Conservation (phyloP, 2,797 vertebrate genomes). For the Tinamus major region DNA sequence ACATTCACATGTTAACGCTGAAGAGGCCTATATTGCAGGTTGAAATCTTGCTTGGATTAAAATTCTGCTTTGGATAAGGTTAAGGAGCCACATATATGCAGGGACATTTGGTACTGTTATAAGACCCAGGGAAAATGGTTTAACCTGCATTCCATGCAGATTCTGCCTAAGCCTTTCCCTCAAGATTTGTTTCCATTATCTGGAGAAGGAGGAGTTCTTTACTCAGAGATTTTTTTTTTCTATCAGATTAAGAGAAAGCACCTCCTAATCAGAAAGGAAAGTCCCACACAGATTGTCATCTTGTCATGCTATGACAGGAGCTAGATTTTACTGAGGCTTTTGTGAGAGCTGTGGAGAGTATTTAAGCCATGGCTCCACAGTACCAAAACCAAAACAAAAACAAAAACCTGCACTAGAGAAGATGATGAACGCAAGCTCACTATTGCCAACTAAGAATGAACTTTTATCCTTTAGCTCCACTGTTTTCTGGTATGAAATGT, state of each 20-base stretch:
- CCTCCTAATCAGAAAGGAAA: conserved; percentile 44
- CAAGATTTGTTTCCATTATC: conserved; percentile 66
- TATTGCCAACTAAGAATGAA: neutral
- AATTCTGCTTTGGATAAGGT: conserved; percentile 43
- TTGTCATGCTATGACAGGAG: conserved; percentile 44
- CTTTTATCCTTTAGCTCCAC: neutral
- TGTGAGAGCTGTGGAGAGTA: conserved; percentile 15
- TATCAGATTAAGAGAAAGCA: conserved; percentile 56
- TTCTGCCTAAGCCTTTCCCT: conserved; percentile 63
- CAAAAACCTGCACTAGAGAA: neutral
- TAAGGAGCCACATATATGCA: conserved; percentile 10
- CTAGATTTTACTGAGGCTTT: conserved; percentile 51
- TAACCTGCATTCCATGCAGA: conserved; percentile 56
- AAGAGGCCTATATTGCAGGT: neutral
- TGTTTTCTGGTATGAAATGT: conserved; percentile 30
- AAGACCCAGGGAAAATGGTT: conserved; percentile 49
- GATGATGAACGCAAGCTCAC: neutral
- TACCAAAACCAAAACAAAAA: neutral
- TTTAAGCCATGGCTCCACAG: conserved; percentile 17
- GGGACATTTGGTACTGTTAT: neutral
- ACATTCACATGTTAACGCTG: conserved; percentile 23
- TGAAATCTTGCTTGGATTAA: conserved; percentile 64
- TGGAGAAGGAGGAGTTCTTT: conserved; percentile 34
- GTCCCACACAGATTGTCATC: conserved; percentile 60
- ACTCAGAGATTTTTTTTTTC: conserved; percentile 12